Percentiles rank a stretch among this genome's conserved stretches.
Evolutionary conservation across 2,113 vertebrate genomes (phyloP).

Genomic region (Thomomys bottae): DNA sequence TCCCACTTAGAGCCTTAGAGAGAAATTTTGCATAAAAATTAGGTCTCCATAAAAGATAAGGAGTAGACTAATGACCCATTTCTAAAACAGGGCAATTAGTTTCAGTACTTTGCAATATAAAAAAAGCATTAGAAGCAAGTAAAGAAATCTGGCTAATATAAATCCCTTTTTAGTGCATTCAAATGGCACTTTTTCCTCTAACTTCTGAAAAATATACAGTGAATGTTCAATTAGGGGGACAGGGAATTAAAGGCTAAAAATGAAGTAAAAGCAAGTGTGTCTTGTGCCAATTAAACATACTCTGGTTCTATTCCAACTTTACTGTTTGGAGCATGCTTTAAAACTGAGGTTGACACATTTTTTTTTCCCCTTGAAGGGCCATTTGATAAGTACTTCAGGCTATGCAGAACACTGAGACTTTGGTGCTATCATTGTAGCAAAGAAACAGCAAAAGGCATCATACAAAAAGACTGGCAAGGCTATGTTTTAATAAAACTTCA

Average conservation of each 20-base stretch:
- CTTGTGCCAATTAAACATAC: constrained; percentile 16
- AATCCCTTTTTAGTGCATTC: constrained; percentile 75
- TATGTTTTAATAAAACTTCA: neutral
- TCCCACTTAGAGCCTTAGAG: neutral
- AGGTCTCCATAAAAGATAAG: constrained; percentile 60
- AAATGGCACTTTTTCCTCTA: constrained; percentile 74
- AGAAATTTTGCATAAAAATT: constrained; percentile 66
- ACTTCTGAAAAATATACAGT: constrained; percentile 66
- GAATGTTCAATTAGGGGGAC: constrained; percentile 43
- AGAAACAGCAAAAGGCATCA: neutral
- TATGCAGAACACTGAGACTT: neutral
- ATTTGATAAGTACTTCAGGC: neutral
- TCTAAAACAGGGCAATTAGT: constrained; percentile 70
- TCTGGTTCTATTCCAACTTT: neutral
- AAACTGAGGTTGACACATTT: neutral
- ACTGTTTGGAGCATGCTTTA: neutral
- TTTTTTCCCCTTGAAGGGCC: neutral
- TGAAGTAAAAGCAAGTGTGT: constrained; percentile 51
- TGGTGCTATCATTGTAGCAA: neutral
- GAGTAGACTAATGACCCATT: constrained; percentile 66
- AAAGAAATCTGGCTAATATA: constrained; percentile 57
- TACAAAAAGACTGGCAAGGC: neutral
- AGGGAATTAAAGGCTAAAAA: constrained; percentile 49
- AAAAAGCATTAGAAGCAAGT: constrained; percentile 69
- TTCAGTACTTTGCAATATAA: constrained; percentile 78